These are phyloP conservation scores for Cranoglanis bouderius DNA, from an alignment of 2,113 vertebrate genomes.

Conservation along the genomic window DNA sequence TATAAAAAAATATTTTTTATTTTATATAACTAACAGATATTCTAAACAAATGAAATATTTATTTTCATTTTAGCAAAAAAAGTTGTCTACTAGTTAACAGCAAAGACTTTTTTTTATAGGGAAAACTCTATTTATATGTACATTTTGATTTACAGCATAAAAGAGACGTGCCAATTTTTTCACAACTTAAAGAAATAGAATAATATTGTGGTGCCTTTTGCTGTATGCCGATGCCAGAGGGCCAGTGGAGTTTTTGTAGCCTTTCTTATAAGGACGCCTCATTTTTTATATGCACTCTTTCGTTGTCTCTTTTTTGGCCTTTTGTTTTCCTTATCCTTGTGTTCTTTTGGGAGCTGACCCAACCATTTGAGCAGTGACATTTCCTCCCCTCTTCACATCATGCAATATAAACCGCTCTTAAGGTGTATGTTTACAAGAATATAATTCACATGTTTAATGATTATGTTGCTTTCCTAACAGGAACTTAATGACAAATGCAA, in stretches of 20 bases:
- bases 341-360: constrained; percentile 72
- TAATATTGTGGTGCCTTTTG: constrained; percentile 99
- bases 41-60: constrained; percentile 99
- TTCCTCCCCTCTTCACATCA: constrained; percentile 63
- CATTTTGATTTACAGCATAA: constrained; percentile 99
- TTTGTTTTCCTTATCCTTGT: constrained; percentile 62
- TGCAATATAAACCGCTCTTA: constrained; percentile 79
- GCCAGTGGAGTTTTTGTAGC: constrained; percentile 89
- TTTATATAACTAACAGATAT: constrained; percentile 98
- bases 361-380: constrained; percentile 69
- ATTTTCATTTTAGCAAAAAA: constrained; percentile 99
- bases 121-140: constrained; percentile 99
- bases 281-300: constrained; percentile 79
- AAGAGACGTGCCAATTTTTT: constrained; percentile 98
- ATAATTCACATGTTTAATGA: constrained; percentile 67
- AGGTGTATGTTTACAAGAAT: constrained; percentile 81
- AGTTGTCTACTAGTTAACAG: constrained; percentile 99
- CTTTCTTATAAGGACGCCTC: constrained; percentile 86
- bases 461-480: constrained; percentile 63
- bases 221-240: constrained; percentile 93
- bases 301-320: constrained; percentile 63
- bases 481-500: constrained; percentile 62
- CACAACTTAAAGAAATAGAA: constrained; percentile 94
- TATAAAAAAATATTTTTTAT: constrained; percentile 94
- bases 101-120: constrained; percentile 99